These are phyloP conservation scores for Sylvilagus bachmani DNA, from an alignment of 2,113 vertebrate species.

Conservation along the genomic window DNA sequence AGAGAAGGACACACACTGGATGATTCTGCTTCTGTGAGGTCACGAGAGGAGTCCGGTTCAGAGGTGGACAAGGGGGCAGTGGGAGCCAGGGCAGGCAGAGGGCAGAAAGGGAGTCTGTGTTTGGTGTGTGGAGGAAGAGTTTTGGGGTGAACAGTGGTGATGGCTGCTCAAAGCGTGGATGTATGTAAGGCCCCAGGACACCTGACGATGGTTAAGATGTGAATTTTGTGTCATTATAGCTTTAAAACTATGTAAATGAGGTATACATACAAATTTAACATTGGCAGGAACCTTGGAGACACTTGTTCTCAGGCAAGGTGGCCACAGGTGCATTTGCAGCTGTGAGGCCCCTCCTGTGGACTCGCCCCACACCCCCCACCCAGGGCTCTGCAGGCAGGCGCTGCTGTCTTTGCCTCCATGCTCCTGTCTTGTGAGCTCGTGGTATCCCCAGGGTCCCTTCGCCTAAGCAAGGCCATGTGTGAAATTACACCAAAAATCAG, in stretches of 20 bases:
- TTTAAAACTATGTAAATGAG: not conserved
- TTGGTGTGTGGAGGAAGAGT: not conserved
- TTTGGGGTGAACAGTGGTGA: not conserved
- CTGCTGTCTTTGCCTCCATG: not conserved
- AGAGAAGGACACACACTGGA: not conserved
- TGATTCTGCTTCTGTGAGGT: not conserved
- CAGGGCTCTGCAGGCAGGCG: too few species aligned
- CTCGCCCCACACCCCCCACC: too few species aligned
- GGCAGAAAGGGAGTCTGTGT: too few species aligned
- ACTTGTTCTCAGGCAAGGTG: not conserved
- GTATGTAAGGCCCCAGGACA: not conserved
- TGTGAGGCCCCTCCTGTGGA: not conserved
- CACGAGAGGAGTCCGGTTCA: not conserved
- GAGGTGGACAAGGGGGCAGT: not conserved
- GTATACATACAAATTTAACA: not conserved
- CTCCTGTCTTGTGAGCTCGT: not conserved
- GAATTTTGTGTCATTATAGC: not conserved
- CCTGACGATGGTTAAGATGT: not conserved
- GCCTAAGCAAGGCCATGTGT: constrained; percentile 18
- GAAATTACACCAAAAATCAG: constrained; percentile 45
- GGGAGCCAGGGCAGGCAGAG: too few species aligned
- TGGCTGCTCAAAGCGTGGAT: not conserved
- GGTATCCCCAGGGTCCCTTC: not conserved
- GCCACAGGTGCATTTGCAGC: not conserved
- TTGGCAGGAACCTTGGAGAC: not conserved